Evolutionary conservation across 30 jellyfish, hydroid and myxozoan species (phyloP), one percentile per base, ranked within the genome.

Genomic region (Mastigias papua): DNA sequence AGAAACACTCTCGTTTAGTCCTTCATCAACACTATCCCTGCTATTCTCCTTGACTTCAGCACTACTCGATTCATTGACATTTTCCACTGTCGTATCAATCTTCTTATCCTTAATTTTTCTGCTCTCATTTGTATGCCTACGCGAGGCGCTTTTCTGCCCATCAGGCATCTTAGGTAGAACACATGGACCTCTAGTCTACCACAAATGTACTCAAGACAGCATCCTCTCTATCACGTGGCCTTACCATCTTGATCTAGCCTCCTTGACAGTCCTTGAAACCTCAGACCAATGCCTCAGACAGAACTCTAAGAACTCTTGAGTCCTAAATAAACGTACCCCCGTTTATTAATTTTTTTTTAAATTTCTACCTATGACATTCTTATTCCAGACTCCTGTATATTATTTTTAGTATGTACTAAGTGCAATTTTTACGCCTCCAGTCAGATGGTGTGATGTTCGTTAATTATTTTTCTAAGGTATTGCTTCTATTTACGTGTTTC

Each of bases 1-100:
- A 23, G 30, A 62, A 64, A 50, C 34, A 48, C 60, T 61, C 30
- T 69, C 80, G 31, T 76, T 82, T 29, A 62, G 94, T 21, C 82
- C 81, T 11, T 62, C 88, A 0, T 22, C 71, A 22, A 34, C 64
- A 16, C 23, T 63, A 16, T 80, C n/a, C 6, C 1, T 46, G 42
- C 26, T 57, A 34, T 25, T 37, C 48, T 34, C 35, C 28, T 58
- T 74, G 23, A 15, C 82, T 0, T 65, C 82, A 1, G 74, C 74
- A 8, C 23, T 19, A 0, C 21, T 33, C 9, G 33, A 0, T 1
- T 29, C 62, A 61, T 34, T 49, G 3, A 2, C 22, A 1, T 34
- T 28, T 48, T 28, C 10, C 1, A 6, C 57, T 30, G 26, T 70
- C 10, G 13, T 32, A 11, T 8, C 16, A n/a, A 66, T 68, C 49